Percentiles rank a stretch among this genome's conserved stretches.
These are phyloP conservation scores for Hypanus sabinus DNA, from an alignment of 2,113 vertebrate species.

Conservation along the genomic window DNA sequence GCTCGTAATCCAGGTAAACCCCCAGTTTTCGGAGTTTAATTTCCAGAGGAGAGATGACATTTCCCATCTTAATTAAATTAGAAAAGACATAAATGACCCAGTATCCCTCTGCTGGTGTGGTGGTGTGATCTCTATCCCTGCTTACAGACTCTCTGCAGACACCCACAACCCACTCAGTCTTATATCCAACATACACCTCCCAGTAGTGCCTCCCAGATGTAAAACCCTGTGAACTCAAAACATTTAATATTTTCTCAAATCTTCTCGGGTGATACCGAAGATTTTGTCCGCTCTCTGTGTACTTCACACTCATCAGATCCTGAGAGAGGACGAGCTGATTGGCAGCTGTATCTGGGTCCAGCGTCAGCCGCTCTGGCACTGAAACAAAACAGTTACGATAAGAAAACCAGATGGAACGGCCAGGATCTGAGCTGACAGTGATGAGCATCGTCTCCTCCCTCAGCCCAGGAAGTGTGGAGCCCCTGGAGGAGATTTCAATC, in stretches of 20 bases:
- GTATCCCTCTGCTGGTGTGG: not conserved
- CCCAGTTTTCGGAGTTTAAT: not conserved
- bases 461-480: too few relatives aligned
- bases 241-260: too few relatives aligned
- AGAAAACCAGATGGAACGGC: too few relatives aligned
- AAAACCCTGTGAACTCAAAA: too few relatives aligned
- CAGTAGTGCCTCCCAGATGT: too few relatives aligned
- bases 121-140: not conserved
- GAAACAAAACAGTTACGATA: too few relatives aligned
- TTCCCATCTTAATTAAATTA: fast-evolving
- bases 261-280: too few relatives aligned
- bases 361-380: not conserved
- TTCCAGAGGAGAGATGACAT: not conserved
- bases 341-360: not conserved
- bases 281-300: not conserved
- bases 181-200: not conserved
- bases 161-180: not conserved
- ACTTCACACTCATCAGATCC: not conserved
- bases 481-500: too few relatives aligned
- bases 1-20: not conserved
- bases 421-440: too few relatives aligned
- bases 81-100: not conserved
- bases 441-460: too few relatives aligned
- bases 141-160: not conserved
- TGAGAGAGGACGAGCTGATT: not conserved